phyloP scores from a whole-genome alignment of 2,113 vertebrate genomes.

The Toxotes jaculatrix region DNA sequence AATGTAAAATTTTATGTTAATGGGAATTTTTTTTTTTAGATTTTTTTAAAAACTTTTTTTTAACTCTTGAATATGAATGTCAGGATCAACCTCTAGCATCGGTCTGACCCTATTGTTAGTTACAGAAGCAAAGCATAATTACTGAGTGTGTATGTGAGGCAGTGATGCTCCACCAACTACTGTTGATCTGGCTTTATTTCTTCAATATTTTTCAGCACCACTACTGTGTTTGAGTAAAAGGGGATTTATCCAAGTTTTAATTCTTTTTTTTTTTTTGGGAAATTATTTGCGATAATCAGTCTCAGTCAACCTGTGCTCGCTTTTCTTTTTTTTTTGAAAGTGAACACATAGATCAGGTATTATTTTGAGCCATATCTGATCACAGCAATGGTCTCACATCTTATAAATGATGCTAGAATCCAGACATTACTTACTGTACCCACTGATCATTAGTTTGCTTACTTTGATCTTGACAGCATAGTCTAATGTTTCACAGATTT shows the following conservation, averaged over 20 bases:
- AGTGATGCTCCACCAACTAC: background rate
- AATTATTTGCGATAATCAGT: constrained; percentile 20
- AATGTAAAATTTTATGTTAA: no score
- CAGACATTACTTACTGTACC: constrained; percentile 34
- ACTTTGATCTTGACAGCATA: constrained; percentile 45
- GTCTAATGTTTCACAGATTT: constrained; percentile 49
- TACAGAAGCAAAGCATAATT: background rate
- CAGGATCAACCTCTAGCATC: background rate
- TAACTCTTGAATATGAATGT: background rate
- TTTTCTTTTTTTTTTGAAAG: background rate
- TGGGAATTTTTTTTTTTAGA: no score
- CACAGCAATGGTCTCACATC: background rate
- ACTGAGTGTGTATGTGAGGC: no score
- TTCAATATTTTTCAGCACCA: background rate
- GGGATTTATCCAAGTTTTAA: background rate
- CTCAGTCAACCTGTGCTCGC: background rate
- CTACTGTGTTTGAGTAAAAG: background rate
- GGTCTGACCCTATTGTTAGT: background rate
- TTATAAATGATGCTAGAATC: constrained; percentile 39
- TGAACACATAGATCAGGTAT: constrained; percentile 1
- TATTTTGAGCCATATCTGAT: constrained; percentile 11
- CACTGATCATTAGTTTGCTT: constrained; percentile 40
- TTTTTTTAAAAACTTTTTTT: no score
- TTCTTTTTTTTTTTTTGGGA: background rate
- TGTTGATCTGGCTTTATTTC: background rate